Conservation (phyloP, 2,113 vertebrate genomes). For the Leiothrix lutea region DNA sequence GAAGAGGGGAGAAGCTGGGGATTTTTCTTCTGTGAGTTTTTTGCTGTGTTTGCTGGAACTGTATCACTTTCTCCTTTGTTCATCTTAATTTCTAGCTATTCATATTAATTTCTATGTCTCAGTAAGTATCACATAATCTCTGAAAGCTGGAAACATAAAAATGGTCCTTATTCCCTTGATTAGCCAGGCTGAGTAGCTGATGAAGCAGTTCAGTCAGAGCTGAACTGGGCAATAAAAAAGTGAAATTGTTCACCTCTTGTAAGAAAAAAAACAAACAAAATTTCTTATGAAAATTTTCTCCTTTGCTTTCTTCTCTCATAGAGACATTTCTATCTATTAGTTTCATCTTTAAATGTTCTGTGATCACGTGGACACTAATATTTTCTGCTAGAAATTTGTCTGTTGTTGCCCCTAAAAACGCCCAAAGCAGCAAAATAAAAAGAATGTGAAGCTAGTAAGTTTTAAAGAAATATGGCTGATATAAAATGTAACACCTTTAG, state of each 20-base stretch:
- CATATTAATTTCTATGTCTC: not conserved
- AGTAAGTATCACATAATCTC: not conserved
- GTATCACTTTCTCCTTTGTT: not conserved
- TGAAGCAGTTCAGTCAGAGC: not conserved
- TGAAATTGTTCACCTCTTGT: not conserved
- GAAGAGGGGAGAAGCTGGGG: not conserved
- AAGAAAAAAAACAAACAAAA: not conserved
- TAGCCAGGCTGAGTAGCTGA: not conserved
- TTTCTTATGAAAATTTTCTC: not conserved
- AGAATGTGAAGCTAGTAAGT: not conserved
- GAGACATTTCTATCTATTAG: not conserved
- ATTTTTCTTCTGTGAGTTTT: not conserved
- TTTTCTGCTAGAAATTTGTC: not conserved
- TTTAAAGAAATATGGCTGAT: not conserved
- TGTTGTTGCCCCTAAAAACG: fast-evolving
- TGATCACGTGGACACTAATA: not conserved
- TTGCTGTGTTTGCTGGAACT: not conserved
- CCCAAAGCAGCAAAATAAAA: not conserved
- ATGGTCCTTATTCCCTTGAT: not conserved
- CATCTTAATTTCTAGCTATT: not conserved
- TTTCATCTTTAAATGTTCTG: not conserved
- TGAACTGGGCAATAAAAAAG: not conserved
- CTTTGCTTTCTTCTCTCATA: not conserved
- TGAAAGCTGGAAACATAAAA: not conserved
- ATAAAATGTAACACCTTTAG: not conserved